Conservation (phyloP, 2,797 vertebrate genomes). For the Siniperca undulata region DNA sequence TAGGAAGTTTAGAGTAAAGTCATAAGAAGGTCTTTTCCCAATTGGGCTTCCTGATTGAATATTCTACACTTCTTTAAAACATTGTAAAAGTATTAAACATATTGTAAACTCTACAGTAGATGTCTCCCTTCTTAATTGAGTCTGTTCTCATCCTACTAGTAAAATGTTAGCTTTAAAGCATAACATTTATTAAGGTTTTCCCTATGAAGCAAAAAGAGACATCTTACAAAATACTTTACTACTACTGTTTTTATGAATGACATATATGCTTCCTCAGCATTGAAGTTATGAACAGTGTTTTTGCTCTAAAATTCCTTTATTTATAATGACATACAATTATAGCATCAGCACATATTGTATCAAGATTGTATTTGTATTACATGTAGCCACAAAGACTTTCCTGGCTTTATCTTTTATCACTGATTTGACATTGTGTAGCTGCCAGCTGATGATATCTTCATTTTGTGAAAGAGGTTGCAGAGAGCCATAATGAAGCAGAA, state of each 20-base stretch:
- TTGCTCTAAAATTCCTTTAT: background rate
- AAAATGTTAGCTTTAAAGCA: too few relatives aligned
- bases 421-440: slow-evolving; percentile 39
- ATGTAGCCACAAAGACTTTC: background rate
- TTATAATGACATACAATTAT: background rate
- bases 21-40: background rate
- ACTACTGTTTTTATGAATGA: too few relatives aligned
- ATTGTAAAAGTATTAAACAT: too few relatives aligned
- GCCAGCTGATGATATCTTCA: slow-evolving; percentile 1
- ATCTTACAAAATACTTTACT: too few relatives aligned
- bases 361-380: background rate
- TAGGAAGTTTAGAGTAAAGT: background rate
- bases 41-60: background rate
- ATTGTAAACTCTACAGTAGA: too few relatives aligned
- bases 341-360: slow-evolving; percentile 4
- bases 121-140: background rate
- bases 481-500: background rate
- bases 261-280: too few relatives aligned
- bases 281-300: too few relatives aligned
- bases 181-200: too few relatives aligned
- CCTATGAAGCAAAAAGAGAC: too few relatives aligned
- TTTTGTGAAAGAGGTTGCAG: slow-evolving; percentile 16
- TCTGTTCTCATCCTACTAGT: background rate
- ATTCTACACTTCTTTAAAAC: background rate
- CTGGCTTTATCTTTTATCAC: slow-evolving; percentile 4